These are phyloP conservation scores for Epicauta chinensis DNA, from an alignment of 1,140 invertebrate genomes.

Conservation along the genomic window DNA sequence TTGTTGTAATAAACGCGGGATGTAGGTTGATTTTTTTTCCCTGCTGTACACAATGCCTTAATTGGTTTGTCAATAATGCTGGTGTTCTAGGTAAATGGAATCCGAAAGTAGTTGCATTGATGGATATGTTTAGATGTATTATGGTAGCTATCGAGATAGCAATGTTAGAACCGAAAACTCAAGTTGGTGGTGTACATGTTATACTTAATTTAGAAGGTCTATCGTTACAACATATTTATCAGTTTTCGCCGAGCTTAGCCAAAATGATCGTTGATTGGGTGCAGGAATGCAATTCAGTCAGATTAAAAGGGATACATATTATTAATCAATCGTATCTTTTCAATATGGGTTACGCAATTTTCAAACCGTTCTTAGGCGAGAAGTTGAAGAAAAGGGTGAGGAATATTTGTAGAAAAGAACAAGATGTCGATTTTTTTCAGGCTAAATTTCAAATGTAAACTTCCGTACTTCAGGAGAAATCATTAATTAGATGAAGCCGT, in stretches of 20 bases:
- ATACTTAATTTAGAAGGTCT: conserved; percentile 66
- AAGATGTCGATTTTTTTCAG: too few species aligned
- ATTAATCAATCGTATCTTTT: conserved; percentile 74
- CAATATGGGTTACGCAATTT: conserved; percentile 67
- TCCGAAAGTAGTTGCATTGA: conserved; percentile 49
- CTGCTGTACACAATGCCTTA: too few species aligned
- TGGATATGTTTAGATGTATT: conserved; percentile 53
- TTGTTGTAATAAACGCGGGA: conserved; percentile 52
- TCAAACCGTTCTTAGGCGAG: conserved; percentile 69
- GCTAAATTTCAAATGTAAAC: too few species aligned
- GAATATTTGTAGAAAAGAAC: conserved; percentile 14
- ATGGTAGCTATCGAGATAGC: conserved; percentile 54
- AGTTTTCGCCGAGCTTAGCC: conserved; percentile 63
- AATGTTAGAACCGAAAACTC: conserved; percentile 55
- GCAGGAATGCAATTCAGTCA: conserved; percentile 57
- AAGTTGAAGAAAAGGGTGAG: conserved; percentile 53
- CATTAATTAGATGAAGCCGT: too few species aligned
- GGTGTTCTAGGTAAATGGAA: conserved; percentile 57
- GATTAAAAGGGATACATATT: conserved; percentile 66
- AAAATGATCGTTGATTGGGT: conserved; percentile 58
- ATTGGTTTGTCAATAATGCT: background rate
- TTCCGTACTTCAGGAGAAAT: too few species aligned
- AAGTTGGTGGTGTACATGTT: conserved; percentile 55
- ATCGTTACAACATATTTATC: conserved; percentile 57
- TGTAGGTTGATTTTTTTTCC: conserved; percentile 40